phyloP scores from a whole-genome alignment of 2,113 vertebrate genomes.

The Anser brachyrhynchus region DNA sequence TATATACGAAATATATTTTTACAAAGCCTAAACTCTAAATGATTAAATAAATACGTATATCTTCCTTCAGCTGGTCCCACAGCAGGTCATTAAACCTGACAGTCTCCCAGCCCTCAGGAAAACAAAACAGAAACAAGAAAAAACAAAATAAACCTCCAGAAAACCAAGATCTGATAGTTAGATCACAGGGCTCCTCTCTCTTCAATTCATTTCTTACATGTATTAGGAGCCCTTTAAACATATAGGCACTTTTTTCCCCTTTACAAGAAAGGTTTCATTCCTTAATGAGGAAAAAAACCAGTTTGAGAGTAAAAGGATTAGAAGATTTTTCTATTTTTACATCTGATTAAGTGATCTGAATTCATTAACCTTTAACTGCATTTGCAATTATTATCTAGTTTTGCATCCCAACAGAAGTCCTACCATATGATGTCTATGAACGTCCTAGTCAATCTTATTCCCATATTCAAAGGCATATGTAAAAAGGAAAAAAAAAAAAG shows the following conservation, averaged over 20 bases:
- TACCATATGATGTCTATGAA: constrained; percentile 40
- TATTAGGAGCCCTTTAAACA: not conserved
- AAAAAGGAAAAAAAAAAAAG: not conserved
- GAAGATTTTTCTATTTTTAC: not conserved
- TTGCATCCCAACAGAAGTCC: constrained; percentile 34
- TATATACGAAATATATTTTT: not conserved
- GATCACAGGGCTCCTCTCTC: not conserved
- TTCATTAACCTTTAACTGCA: constrained; percentile 57
- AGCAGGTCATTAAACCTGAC: not conserved
- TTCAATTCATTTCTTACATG: not conserved
- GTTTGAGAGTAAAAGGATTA: not conserved
- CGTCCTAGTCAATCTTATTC: constrained; percentile 1
- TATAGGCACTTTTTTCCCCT: not conserved
- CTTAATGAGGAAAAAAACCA: not conserved
- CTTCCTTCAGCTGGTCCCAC: not conserved
- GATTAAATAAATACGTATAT: not conserved
- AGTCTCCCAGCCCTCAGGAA: not conserved
- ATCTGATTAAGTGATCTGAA: constrained; percentile 30
- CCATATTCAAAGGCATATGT: not conserved
- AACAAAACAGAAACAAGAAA: no score
- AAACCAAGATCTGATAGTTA: not conserved
- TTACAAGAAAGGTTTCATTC: not conserved
- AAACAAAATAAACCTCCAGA: not conserved
- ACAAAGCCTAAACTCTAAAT: not conserved
- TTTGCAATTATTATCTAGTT: constrained; percentile 25